Evolutionary conservation across 2,888 invertebrate genomes (phyloP).

Genomic region (Melinopterus prodromus): DNA sequence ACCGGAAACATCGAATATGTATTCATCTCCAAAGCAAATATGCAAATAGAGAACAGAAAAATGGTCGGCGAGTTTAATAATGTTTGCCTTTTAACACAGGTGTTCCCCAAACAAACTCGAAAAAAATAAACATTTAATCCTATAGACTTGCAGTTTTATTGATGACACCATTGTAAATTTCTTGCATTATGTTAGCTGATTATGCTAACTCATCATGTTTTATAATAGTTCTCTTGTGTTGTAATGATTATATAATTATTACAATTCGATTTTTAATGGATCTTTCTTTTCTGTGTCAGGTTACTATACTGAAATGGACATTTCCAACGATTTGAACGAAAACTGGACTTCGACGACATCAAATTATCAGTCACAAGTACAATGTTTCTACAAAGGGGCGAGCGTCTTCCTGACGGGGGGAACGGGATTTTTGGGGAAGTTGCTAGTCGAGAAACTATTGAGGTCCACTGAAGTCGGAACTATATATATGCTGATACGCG

Average conservation of each 20-base stretch:
- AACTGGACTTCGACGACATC: background rate
- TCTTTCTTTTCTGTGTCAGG: background rate
- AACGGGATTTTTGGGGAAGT: slow-evolving; percentile 67
- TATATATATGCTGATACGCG: slow-evolving; percentile 65
- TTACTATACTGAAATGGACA: slow-evolving; percentile 20
- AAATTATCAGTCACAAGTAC: slow-evolving; percentile 48
- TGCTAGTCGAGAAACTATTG: slow-evolving; percentile 69
- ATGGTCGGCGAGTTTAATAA: no score
- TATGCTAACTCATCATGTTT: no score
- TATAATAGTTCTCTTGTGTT: no score
- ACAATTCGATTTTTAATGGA: background rate
- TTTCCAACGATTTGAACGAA: slow-evolving; percentile 14
- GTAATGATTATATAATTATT: background rate
- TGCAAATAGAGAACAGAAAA: background rate
- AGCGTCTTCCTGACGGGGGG: slow-evolving; percentile 61
- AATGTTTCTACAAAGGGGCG: slow-evolving; percentile 56
- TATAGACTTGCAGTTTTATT: no score
- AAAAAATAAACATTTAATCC: no score
- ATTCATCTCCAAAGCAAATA: background rate
- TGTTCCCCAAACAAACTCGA: no score
- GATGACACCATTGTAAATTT: no score
- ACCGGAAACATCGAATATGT: background rate
- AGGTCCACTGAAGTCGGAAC: slow-evolving; percentile 57
- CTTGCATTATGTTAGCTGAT: no score
- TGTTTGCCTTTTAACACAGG: no score